Conservation (phyloP, 2,888 invertebrate species). For the Philhelius pedissequus region DNA sequence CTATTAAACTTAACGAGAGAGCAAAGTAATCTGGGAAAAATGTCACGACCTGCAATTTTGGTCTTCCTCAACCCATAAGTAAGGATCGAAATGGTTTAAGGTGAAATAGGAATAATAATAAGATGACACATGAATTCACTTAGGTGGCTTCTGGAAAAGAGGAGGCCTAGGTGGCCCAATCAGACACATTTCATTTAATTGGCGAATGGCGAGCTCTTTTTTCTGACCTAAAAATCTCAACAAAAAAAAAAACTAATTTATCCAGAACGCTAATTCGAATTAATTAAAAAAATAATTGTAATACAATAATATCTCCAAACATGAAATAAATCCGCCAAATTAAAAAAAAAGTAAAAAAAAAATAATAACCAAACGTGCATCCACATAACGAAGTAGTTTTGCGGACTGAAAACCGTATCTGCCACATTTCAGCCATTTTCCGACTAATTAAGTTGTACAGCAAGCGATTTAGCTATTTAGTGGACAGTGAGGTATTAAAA, state of each 20-base stretch:
- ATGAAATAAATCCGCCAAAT: not conserved
- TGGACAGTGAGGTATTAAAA: not conserved
- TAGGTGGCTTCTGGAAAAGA: too few relatives aligned
- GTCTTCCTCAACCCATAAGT: too few relatives aligned
- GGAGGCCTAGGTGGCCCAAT: too few relatives aligned
- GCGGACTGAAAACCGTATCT: slow-evolving; percentile 30
- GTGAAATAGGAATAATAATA: too few relatives aligned
- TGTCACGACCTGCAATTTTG: too few relatives aligned
- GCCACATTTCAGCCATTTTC: slow-evolving; percentile 32
- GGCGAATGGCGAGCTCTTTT: too few relatives aligned
- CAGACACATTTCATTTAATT: too few relatives aligned
- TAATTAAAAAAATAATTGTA: not conserved
- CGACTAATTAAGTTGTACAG: slow-evolving; percentile 66
- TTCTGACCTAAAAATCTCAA: not conserved
- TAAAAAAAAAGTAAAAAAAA: not conserved
- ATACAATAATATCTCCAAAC: not conserved
- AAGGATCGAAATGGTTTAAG: too few relatives aligned
- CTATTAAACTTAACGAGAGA: too few relatives aligned
- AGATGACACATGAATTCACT: too few relatives aligned
- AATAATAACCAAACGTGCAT: slow-evolving; percentile 3
- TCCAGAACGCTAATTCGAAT: not conserved
- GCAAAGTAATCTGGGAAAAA: too few relatives aligned
- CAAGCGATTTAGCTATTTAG: slow-evolving; percentile 53
- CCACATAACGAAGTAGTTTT: slow-evolving; percentile 16
- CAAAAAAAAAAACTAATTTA: not conserved